Evolutionary conservation across 2,888 invertebrate genomes (phyloP), one percentile per base, ranked within the genome.

Genomic region (Endotricha flammealis): DNA sequence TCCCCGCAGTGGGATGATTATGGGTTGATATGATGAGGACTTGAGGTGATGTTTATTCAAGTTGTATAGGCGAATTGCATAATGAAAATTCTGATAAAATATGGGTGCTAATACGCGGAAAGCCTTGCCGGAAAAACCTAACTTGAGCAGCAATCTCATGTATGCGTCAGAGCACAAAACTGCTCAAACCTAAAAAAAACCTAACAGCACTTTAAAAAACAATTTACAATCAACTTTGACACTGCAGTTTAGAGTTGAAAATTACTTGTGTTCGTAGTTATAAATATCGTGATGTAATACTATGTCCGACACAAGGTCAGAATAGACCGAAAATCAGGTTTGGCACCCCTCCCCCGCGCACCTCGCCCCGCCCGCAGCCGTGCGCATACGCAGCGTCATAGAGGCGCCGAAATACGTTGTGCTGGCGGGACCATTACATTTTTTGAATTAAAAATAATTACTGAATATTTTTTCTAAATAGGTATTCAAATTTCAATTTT

Each of bases 291-390:
- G 83, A 83, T 80, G 82, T 83, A 86, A 79, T 73, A 74, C 69
- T 70, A n/a, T 69, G 79, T 71, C 64, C 63, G 72, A 61, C 53
- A 64, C 79, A 86, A 86, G 86, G 86, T 86, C 86, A 82, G 64
- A 65, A 73, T 83, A 83, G 81, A 83, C 83, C 85, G 75, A 83
- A 85, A 82, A 82, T 82, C 82, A 80, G 80, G 86, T 82, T 86
- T 83, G 60, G 56, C 45, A 44, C 57, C 62, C 64, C 59, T 44
- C 54, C 48, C 45, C 53, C 51, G 57, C 48, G 20, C 38, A 7
- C 43, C 39, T 36, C 46, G 47, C 48, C 42, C 51, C 43, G 52
- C 43, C 51, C 41, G 45, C 50, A 45, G 46, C 53, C 43, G 49
- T 54, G 60, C 63, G 59, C 57, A 35, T 45, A 64, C 61, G 65